Base-by-base conservation (phyloP, 2,113 vertebrate genomes). In the Prinia subflava region DNA sequence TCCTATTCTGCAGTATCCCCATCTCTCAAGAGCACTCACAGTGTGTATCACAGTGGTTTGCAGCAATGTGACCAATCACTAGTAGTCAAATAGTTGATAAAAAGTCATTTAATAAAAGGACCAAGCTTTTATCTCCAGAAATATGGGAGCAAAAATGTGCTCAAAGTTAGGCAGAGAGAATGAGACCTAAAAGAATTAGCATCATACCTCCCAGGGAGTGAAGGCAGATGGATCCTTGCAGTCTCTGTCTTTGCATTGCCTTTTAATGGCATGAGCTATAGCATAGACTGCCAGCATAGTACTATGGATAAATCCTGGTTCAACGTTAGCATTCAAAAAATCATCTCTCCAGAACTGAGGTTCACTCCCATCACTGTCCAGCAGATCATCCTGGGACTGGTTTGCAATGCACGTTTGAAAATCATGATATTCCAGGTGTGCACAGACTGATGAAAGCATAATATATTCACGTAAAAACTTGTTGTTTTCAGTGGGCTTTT, bases 161-260 rank as follows among this genome's bases (percentile, higher is more conserved):
- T 24, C 3, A 59, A 90, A 68, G 14, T 30, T 74, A 41, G 30
- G 25, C 15, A 39, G 39, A 88, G 33, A 86, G 33, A 80, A 81
- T 9, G 18, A 86, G 7, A 60, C 14, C 23, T 37, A 30, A 60
- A 88, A 87, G 37, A 83, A 70, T 35, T 41, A 62, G 31, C 46
- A 56, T 23, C 93, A n/a, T 99, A 99, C 99, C 98, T 99, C 97
- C 98, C 98, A 98, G 15, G 98, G 98, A 46, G 98, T 84, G 77
- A 99, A 94, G 31, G 91, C 89, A 53, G 79, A 97, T 7, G 98
- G 92, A 44, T 97, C 96, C 71, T 95, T 97, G 94, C 98, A 99
- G 79, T 98, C 94, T 88, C 93, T 96, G 80, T 70, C 78, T 60
- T 83, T 91, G 91, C 99, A 99, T 46, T 98, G 88, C n/a, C 97